Percentiles rank a stretch among this genome's conserved stretches.
Evolutionary conservation across 2,797 vertebrate genomes (phyloP).

Genomic region (Gouania willdenowi): DNA sequence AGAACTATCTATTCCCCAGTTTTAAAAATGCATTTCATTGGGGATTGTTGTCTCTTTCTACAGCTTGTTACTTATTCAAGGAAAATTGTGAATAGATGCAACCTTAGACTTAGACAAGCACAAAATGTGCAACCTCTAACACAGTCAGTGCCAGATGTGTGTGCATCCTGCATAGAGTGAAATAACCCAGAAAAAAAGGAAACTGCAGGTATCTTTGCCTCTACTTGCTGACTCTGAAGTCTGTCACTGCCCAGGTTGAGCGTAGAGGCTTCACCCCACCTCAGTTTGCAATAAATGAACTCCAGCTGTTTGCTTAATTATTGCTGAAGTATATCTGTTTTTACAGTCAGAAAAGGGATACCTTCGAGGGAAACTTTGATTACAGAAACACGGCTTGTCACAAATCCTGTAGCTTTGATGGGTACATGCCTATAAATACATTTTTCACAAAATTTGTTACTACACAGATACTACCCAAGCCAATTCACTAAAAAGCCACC

Average conservation of each 20-base stretch:
- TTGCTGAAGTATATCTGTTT: slow-evolving; percentile 62
- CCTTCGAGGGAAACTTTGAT: slow-evolving; percentile 63
- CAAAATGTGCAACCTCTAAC: slow-evolving; percentile 40
- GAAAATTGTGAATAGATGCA: no score
- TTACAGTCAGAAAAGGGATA: slow-evolving; percentile 58
- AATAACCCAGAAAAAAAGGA: slow-evolving; percentile 46
- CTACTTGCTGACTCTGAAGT: slow-evolving; percentile 69
- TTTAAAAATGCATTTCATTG: no score
- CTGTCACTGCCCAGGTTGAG: slow-evolving; percentile 66
- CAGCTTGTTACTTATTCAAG: no score
- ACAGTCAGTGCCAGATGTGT: slow-evolving; percentile 32
- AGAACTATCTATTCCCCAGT: no score
- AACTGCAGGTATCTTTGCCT: slow-evolving; percentile 57
- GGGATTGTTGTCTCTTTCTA: no score
- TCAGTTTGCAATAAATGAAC: slow-evolving; percentile 70
- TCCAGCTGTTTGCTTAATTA: slow-evolving; percentile 72
- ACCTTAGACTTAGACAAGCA: no score
- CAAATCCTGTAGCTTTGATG: no score
- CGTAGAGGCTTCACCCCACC: slow-evolving; percentile 60
- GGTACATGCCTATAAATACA: no score
- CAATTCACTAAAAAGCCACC: no score
- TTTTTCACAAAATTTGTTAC: no score
- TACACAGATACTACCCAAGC: no score
- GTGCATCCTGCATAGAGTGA: slow-evolving; percentile 17
- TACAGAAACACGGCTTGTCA: no score